Conservation (phyloP, 2,888 invertebrate genomes). For the Heteromurus nitidus region DNA sequence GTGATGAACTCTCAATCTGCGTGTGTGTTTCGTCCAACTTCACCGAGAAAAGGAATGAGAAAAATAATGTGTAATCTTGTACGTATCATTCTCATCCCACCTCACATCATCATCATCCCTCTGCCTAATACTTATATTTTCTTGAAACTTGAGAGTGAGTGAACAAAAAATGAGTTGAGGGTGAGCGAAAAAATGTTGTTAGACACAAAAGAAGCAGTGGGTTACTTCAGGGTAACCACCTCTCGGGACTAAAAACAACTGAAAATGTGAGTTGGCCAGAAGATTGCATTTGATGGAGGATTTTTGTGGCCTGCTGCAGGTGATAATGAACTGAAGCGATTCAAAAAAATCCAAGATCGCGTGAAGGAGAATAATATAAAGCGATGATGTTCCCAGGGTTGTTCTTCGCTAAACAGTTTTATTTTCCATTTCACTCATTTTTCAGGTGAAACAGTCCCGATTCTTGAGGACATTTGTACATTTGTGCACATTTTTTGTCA, state of each 20-base stretch:
- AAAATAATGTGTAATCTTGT: slow-evolving; percentile 19
- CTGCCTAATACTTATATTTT: no score
- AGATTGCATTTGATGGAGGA: neutral
- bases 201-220: slow-evolving; percentile 44
- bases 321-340: slow-evolving; percentile 9
- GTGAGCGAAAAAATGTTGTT: slow-evolving; percentile 25
- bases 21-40: neutral
- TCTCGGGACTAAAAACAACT: slow-evolving; percentile 35
- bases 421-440: neutral
- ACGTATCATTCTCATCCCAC: no score
- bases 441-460: no score
- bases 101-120: neutral
- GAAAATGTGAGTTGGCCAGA: neutral
- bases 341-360: neutral
- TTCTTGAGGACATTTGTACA: no score
- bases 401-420: neutral
- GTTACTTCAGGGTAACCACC: slow-evolving; percentile 62
- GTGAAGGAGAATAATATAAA: neutral
- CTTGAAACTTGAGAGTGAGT: neutral
- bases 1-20: slow-evolving; percentile 44
- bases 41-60: slow-evolving; percentile 25
- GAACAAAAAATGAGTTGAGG: slow-evolving; percentile 36
- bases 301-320: neutral
- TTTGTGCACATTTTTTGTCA: no score
- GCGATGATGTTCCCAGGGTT: neutral